Base-by-base conservation (phyloP, 2,113 vertebrate species). In the Cavia porcellus region DNA sequence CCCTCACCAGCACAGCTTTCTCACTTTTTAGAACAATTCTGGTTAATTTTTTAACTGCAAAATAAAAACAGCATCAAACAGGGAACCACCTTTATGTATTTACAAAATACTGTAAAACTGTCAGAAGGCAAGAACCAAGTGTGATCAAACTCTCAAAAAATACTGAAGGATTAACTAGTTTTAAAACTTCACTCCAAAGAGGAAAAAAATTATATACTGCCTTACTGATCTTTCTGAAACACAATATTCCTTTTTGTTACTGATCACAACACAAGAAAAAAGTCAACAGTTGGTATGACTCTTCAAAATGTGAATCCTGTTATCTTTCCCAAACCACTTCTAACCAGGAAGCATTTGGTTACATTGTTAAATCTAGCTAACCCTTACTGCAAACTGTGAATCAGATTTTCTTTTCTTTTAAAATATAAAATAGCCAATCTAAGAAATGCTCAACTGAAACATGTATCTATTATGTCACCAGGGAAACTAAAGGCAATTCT, bases 101-200 rank as follows among this genome's bases (percentile, higher is more conserved):
- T 45, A 87, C 28, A 83, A 94, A 80, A 35, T 82, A 64, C 47
- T 89, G 5, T 42, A 86, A 66, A 35, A 77, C 59, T 64, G 72
- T 38, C 38, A 62, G 42, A 83, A 87, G 28, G 20, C 79, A 87
- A 64, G 92, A 86, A 62, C 25, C 66, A 28, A 87, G 30, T 30
- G 66, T 3, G 86, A 42, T 47, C 47, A 88, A 81, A 95, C 8
- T 59, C 17, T 38, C 66, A 83, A 95, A 42, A 70, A 89, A 94
- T 32, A 55, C n/a, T 96, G 42, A 95, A 93, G 47, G 20, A 80
- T 85, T 90, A 90, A 90, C 38, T 68, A 89, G 24, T 86, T 97
- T 92, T 30, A 52, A 75, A 93, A 79, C 38, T 74, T 94, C 28
- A 42, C 38, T 89, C 32, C 38, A 92, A 90, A n/a, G 22, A 61